Percentiles rank a stretch among this genome's conserved stretches.
phyloP scores from a whole-genome alignment of 2,797 vertebrate genomes.

The Malurus leucopterus region DNA sequence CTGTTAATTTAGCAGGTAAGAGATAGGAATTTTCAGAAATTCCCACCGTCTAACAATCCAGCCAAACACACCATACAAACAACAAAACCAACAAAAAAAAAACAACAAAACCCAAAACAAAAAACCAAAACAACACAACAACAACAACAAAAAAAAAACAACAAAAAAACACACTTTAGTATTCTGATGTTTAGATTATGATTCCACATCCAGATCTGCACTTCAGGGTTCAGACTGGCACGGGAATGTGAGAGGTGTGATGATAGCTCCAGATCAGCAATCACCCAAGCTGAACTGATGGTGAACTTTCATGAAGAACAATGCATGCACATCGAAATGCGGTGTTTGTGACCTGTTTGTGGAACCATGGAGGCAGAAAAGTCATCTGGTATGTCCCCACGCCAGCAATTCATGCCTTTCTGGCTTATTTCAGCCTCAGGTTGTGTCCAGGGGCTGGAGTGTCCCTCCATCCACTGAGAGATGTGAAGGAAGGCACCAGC shows the following conservation, averaged over 20 bases:
- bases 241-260: not conserved
- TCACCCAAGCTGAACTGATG: not conserved
- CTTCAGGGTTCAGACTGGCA: not conserved
- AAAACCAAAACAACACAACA: too few species aligned
- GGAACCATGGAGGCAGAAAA: not conserved
- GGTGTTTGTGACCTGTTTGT: not conserved
- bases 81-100: too few species aligned
- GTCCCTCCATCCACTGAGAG: rapidly evolving
- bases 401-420: not conserved
- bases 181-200: not conserved
- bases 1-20: not conserved
- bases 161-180: too few species aligned
- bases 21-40: too few species aligned
- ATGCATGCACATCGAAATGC: too few species aligned
- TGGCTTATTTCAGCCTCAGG: not conserved
- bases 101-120: too few species aligned
- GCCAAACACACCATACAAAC: too few species aligned
- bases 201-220: not conserved
- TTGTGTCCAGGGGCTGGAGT: not conserved
- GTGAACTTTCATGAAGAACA: not conserved
- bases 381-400: not conserved
- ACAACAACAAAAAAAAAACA: too few species aligned
- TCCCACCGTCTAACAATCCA: too few species aligned
- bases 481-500: not conserved
- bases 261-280: not conserved